Evolutionary conservation across 2,113 vertebrate species (phyloP), one percentile per base, ranked within the genome.

Genomic region (Passer montanus): DNA sequence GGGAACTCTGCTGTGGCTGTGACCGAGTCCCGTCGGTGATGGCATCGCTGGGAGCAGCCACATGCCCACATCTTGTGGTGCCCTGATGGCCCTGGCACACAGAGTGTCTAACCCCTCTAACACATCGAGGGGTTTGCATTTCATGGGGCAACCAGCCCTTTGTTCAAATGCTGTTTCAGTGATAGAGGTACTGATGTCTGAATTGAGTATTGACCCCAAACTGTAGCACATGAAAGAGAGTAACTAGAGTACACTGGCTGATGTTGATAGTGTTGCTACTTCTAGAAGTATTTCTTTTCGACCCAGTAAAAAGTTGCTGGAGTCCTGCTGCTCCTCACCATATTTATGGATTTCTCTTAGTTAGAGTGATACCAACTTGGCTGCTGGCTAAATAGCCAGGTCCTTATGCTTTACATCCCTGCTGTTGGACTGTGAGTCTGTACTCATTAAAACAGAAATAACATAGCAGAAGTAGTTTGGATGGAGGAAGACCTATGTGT

Each of bases 21-120:
- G 26, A 6, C 53, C 7, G 4, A 18, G 33, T 35, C 15, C 60
- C 0, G 0, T 10, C 4, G 1, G 21, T 8, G 66, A 1, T 0
- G 5, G 37, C 52, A 1, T 5, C 15, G 19, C 63, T 13, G 35
- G 30, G 7, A 37, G 37, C 9, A 24, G 28, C 43, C 46, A 4
- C 23, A 4, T 4, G 26, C 44, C 8, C 39, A 4, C 4, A 2
- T 2, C 31, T 4, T 21, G 37, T 13, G 8, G 2, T 23, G 43
- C n/a, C 37, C 52, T 12, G 16, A 4, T 8, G n/a, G 56, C 44
- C 49, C 35, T 28, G 41, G 52, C 76, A 16, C 49, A 10, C 7
- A 10, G 17, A 46, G 15, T 3, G 35, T 23, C 76, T 59, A 37
- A 72, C 53, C 23, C 44, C n/a, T 63, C 52, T 20, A 6, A 18